Percentiles rank a stretch among this genome's conserved stretches.
Evolutionary conservation across 2,888 invertebrate genomes (phyloP).

Genomic region (Tetramorium bicarinatum): DNA sequence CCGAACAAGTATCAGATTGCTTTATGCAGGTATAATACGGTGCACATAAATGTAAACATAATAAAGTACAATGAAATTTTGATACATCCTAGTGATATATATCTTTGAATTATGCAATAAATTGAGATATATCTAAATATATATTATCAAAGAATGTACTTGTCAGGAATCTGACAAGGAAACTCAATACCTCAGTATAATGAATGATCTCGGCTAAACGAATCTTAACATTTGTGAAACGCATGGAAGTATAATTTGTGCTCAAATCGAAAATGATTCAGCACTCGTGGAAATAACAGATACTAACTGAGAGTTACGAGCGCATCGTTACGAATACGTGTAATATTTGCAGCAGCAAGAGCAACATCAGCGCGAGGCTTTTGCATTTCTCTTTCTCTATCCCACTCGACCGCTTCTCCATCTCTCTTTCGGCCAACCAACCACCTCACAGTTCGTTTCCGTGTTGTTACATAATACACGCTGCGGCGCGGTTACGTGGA

Average conservation of each 20-base stretch:
- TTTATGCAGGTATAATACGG: neutral
- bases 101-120: neutral
- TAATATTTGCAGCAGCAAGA: constrained; percentile 74
- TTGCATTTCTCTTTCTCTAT: constrained; percentile 55
- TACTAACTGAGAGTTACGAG: constrained; percentile 71
- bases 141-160: constrained; percentile 9
- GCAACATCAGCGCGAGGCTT: constrained; percentile 62
- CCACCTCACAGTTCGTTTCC: constrained; percentile 84
- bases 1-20: constrained; percentile 26
- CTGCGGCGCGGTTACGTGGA: constrained; percentile 85
- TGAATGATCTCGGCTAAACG: neutral
- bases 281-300: constrained; percentile 54
- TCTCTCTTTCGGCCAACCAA: constrained; percentile 68
- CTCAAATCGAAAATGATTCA: constrained; percentile 57
- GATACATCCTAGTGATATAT: neutral
- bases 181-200: neutral
- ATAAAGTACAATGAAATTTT: neutral
- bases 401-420: constrained; percentile 37
- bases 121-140: neutral
- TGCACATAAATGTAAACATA: neutral
- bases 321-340: constrained; percentile 73
- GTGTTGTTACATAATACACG: constrained; percentile 86
- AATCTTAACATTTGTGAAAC: neutral
- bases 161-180: neutral
- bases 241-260: constrained; percentile 23